Percentiles rank a stretch among this genome's conserved stretches.
Evolutionary conservation across 2,888 invertebrate species (phyloP).

Genomic region (Patella pellucida): DNA sequence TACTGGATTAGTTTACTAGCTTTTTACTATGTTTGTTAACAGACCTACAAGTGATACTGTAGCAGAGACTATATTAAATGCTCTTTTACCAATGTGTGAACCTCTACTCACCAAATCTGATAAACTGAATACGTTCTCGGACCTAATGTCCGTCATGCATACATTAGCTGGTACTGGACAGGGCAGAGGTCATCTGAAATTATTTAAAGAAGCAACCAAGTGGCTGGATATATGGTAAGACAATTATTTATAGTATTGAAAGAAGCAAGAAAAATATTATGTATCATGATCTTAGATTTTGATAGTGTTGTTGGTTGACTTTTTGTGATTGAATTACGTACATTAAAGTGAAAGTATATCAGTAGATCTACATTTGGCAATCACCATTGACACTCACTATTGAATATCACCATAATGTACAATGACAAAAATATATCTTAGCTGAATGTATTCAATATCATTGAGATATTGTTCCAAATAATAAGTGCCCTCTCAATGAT

Average conservation of each 20-base stretch:
- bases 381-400: too few species aligned
- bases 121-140: conserved; percentile 79
- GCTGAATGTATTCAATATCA: too few species aligned
- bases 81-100: conserved; percentile 82
- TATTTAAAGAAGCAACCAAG: conserved; percentile 84
- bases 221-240: conserved; percentile 78
- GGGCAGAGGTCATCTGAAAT: conserved; percentile 83
- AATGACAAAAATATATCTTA: too few species aligned
- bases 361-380: too few species aligned
- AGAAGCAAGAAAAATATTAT: neutral
- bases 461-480: too few species aligned
- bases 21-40: neutral
- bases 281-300: neutral
- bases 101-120: conserved; percentile 74
- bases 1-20: too few species aligned
- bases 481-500: too few species aligned
- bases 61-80: conserved; percentile 79
- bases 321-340: neutral
- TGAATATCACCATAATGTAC: too few species aligned
- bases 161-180: conserved; percentile 88
- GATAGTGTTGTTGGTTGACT: neutral
- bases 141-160: conserved; percentile 84
- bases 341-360: too few species aligned
- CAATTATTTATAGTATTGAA: neutral
- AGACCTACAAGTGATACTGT: conserved; percentile 76